These are phyloP conservation scores for Colinus virginianus DNA, from an alignment of 2,113 vertebrate species.

Conservation along the genomic window DNA sequence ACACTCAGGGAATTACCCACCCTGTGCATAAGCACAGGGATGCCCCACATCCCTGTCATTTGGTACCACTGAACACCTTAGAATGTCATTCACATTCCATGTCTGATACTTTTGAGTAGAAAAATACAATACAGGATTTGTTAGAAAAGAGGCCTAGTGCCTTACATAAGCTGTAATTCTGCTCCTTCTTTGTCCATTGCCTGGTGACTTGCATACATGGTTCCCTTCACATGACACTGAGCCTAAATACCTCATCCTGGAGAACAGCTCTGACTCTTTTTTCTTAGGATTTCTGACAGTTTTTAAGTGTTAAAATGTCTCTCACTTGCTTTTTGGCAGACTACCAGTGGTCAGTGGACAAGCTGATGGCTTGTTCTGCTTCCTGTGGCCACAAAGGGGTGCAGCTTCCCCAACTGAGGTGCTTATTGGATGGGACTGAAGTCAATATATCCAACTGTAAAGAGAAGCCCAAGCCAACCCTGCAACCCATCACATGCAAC, in stretches of 20 bases:
- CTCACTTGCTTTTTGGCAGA: slow-evolving; percentile 52
- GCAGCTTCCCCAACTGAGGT: slow-evolving; percentile 80
- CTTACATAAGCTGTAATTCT: not conserved
- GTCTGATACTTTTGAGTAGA: not conserved
- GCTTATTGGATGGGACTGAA: slow-evolving; percentile 74
- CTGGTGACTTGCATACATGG: accelerated
- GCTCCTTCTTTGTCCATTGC: not conserved
- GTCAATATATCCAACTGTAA: slow-evolving; percentile 76
- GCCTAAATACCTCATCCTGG: not conserved
- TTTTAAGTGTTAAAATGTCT: not conserved
- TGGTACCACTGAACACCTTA: not conserved
- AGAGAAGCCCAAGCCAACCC: slow-evolving; percentile 76
- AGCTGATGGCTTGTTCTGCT: slow-evolving; percentile 75
- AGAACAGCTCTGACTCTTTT: not conserved
- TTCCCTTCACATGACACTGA: not conserved
- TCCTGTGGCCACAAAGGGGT: slow-evolving; percentile 81
- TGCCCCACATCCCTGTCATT: not conserved
- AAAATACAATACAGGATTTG: not conserved
- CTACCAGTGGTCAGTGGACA: slow-evolving; percentile 82
- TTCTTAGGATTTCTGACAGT: not conserved
- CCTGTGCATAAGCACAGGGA: not conserved
- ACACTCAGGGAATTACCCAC: not conserved
- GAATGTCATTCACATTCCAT: not conserved
- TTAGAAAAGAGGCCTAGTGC: not conserved
- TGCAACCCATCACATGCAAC: slow-evolving; percentile 79